Evolutionary conservation across 2,113 vertebrate species (phyloP).

Genomic region (Anguilla rostrata): DNA sequence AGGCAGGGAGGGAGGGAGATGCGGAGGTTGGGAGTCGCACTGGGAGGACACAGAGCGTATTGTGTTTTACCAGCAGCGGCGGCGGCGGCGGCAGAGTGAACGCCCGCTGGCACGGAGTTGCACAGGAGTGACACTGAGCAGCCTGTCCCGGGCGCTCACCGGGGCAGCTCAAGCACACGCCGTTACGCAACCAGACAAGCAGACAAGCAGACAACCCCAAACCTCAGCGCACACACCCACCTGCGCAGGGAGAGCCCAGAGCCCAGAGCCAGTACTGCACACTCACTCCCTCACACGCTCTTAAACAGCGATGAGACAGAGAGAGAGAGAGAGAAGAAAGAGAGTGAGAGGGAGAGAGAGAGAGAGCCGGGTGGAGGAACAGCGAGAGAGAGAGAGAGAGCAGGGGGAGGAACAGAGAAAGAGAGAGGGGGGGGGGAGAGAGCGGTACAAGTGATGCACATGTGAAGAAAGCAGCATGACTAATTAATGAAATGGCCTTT

Average conservation of each 20-base stretch:
- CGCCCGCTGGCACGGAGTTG: background rate
- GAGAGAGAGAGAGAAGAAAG: background rate
- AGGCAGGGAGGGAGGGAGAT: background rate
- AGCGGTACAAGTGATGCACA: background rate
- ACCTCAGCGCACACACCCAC: background rate
- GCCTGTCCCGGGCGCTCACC: background rate
- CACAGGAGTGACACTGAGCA: background rate
- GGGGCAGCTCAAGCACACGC: background rate
- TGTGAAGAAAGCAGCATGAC: background rate
- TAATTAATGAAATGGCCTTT: constrained; percentile 17
- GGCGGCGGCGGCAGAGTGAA: constrained; percentile 42
- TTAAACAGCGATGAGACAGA: background rate
- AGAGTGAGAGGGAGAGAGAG: too few species aligned
- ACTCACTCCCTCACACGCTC: too few species aligned
- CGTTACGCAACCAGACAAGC: background rate
- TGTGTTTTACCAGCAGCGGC: constrained; percentile 52
- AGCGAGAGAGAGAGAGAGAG: background rate
- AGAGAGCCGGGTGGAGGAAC: too few species aligned
- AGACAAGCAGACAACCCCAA: background rate
- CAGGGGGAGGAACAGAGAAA: too few species aligned
- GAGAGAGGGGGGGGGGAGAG: background rate
- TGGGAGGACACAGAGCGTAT: constrained; percentile 48
- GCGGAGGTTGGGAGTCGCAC: background rate
- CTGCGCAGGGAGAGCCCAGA: too few species aligned
- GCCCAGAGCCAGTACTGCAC: too few species aligned